Percentiles rank a stretch among this genome's conserved stretches.
Evolutionary conservation across 2,797 vertebrate species (phyloP).

Genomic region (Paguma larvata): DNA sequence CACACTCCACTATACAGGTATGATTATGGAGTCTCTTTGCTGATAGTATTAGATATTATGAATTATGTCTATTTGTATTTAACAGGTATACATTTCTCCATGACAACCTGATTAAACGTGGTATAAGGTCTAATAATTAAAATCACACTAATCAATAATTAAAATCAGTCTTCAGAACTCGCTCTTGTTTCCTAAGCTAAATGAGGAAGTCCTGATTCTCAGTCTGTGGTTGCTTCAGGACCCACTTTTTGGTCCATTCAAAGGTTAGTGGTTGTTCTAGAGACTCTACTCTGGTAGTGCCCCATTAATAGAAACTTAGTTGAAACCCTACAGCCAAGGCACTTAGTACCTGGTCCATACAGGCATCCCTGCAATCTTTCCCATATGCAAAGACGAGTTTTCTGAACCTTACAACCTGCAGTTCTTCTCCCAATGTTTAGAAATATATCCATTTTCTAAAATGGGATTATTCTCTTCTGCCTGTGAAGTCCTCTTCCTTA

Average conservation of each 20-base stretch:
- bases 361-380: not conserved
- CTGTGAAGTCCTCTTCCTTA: not conserved
- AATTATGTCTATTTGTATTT: not conserved
- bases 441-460: conserved; percentile 1
- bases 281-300: not conserved
- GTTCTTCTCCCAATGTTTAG: not conserved
- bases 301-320: not conserved
- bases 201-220: not conserved
- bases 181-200: not conserved
- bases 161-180: not conserved
- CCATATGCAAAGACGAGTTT: not conserved
- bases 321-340: not conserved
- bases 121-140: not conserved
- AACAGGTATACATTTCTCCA: not conserved
- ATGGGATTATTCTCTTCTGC: not conserved
- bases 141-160: not conserved
- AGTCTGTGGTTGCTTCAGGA: not conserved
- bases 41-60: not conserved
- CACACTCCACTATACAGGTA: not conserved
- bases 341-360: not conserved
- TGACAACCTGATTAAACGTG: not conserved
- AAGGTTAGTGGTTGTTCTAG: not conserved
- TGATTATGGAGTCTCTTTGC: not conserved
- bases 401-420: not conserved
- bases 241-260: not conserved